Evolutionary conservation across 2,888 invertebrate genomes (phyloP).

Genomic region (Caenorhabditis panamensis): DNA sequence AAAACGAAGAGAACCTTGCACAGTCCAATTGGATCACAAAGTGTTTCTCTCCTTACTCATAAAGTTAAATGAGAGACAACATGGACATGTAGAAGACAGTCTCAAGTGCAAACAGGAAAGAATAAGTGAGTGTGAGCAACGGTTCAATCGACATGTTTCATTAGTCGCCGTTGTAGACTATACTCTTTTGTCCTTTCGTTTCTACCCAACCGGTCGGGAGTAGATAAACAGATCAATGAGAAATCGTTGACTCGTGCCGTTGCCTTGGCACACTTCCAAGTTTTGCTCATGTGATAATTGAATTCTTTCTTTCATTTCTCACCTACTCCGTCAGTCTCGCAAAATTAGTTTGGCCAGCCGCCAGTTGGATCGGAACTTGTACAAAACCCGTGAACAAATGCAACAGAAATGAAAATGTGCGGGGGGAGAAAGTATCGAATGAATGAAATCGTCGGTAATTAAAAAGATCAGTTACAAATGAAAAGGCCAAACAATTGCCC

Average conservation of each 20-base stretch:
- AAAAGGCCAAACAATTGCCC: constrained; percentile 2
- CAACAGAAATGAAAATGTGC: background rate
- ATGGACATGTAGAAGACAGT: background rate
- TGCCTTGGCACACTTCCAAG: constrained; percentile 2
- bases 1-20: constrained; percentile 24
- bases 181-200: constrained; percentile 2
- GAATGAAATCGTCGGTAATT: background rate
- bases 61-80: background rate
- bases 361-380: background rate
- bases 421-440: background rate
- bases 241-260: background rate
- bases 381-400: background rate
- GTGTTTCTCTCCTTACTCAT: background rate
- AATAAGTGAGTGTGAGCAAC: background rate
- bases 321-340: background rate
- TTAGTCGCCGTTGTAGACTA: constrained; percentile 6
- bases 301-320: background rate
- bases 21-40: constrained; percentile 44
- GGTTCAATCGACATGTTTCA: background rate
- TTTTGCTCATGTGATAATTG: constrained; percentile 7
- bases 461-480: constrained; percentile 17
- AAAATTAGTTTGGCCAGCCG: background rate
- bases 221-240: constrained; percentile 25
- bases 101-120: background rate
- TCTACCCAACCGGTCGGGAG: background rate